A percentile compares a stretch with the other conserved stretches of the same genome.
Evolutionary conservation across 2,113 vertebrate species (phyloP).

Genomic region (Cephalopterus ornatus): DNA sequence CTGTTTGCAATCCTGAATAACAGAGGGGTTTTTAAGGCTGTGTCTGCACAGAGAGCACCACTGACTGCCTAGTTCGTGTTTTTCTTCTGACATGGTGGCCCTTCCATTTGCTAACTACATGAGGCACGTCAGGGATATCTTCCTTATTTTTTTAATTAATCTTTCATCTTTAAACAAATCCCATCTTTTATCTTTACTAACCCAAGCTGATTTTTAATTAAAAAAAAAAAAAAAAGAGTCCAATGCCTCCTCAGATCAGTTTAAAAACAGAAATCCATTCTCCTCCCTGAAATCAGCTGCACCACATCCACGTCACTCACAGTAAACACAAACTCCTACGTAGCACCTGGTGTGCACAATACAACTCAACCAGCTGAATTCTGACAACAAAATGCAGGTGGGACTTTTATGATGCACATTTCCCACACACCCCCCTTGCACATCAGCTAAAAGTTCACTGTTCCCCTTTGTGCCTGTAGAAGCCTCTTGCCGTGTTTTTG

Average conservation of each 20-base stretch:
- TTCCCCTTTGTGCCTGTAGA: neutral
- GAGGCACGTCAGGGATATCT: neutral
- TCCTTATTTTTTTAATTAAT: neutral
- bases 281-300: neutral
- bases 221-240: neutral
- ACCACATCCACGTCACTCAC: neutral
- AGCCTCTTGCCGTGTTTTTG: neutral
- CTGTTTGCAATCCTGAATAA: neutral
- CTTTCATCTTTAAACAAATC: neutral
- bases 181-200: neutral
- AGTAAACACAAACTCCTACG: neutral
- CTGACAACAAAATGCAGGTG: neutral
- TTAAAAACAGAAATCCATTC: neutral
- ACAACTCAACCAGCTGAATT: neutral
- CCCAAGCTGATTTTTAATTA: neutral
- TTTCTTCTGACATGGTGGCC: constrained; percentile 41
- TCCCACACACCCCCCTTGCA: neutral
- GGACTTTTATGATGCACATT: neutral
- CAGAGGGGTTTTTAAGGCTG: neutral
- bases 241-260: neutral
- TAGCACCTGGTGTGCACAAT: neutral
- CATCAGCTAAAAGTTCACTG: neutral
- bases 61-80: neutral
- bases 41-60: neutral
- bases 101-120: neutral